Conservation (phyloP, 2,797 vertebrate species). For the Oryzias sinensis region DNA sequence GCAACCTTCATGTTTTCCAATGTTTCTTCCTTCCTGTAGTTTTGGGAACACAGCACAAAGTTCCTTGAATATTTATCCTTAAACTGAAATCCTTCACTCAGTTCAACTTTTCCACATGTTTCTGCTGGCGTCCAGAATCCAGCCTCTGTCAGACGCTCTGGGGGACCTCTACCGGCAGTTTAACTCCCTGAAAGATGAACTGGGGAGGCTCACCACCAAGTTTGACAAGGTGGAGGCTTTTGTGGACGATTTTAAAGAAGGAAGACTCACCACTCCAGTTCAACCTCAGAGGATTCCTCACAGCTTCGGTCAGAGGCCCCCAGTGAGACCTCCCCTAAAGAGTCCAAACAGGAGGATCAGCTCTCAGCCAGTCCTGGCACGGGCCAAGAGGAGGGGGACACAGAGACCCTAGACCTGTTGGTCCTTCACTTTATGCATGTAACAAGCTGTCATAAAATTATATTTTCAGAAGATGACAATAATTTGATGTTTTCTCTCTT, state of each 20-base stretch:
- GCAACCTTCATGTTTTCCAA: neutral
- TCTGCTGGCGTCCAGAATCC: constrained; percentile 73
- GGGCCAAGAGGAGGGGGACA: constrained; percentile 44
- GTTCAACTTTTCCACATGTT: constrained; percentile 9
- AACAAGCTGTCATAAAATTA: no score
- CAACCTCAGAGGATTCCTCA: constrained; percentile 30
- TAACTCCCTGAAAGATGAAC: constrained; percentile 81
- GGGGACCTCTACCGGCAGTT: constrained; percentile 85
- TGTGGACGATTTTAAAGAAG: constrained; percentile 77
- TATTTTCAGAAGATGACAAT: constrained; percentile 1
- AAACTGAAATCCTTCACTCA: neutral
- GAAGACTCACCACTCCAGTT: constrained; percentile 39
- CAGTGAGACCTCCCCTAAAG: constrained; percentile 40
- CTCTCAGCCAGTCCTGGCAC: constrained; percentile 14
- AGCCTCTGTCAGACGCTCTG: constrained; percentile 81
- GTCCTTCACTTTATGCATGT: neutral
- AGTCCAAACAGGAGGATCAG: constrained; percentile 20
- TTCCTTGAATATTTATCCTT: neutral
- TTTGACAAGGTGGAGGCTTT: constrained; percentile 81
- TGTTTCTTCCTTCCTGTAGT: neutral
- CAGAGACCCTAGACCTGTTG: constrained; percentile 25
- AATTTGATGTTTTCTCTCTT: no score
- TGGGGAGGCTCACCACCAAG: constrained; percentile 76
- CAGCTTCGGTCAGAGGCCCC: constrained; percentile 31
- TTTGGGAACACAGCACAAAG: neutral